Base-by-base conservation (phyloP, 1,140 invertebrate genomes). In the Acyrthosiphon pisum region DNA sequence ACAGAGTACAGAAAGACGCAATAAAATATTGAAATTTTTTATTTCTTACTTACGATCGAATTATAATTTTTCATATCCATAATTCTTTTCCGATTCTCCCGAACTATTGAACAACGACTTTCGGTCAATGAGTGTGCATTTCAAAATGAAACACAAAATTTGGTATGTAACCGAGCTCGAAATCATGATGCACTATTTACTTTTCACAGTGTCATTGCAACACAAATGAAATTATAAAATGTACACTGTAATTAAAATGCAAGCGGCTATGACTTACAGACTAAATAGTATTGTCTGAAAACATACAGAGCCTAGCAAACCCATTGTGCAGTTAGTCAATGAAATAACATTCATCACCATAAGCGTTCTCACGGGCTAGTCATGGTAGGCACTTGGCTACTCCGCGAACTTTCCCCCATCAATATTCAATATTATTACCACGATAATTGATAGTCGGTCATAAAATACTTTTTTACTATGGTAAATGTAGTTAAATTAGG, bases 111-210 rank as follows among this genome's bases (percentile, higher is more conserved):
- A 18, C 30, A 68, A 68, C 60, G 6, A n/a, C n/a, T 76, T 76
- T 18, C 14, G 14, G n/a, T n/a, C 60, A 18, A 76, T 41, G 87
- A 26, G 23, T 44, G 22, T 26, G 8, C 20, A 48, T n/a, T 90
- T 41, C 11, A 86, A 56, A 93, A 84, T 93, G 91, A 93, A 86
- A 41, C 91, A 93, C 37, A 86, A 86, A 84, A 93, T 93, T 84
- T 93, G 91, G 91, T 93, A 93, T 93, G 91, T 93, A 92, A 91
- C 22, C n/a, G 14, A 18, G 60, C n/a, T 76, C 14, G n/a, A 76
- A 68, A n/a, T 76, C 18, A 76, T 76, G n/a, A 76, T n/a, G 60
- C n/a, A 7, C 14, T n/a, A 18, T 76, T 76, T 76, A 76, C 4
- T n/a, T 18, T 76, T 76, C 60, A 53, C 14, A 76, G 30, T n/a